phyloP scores from a whole-genome alignment of 2,797 vertebrate genomes.

The Psittacula echo region DNA sequence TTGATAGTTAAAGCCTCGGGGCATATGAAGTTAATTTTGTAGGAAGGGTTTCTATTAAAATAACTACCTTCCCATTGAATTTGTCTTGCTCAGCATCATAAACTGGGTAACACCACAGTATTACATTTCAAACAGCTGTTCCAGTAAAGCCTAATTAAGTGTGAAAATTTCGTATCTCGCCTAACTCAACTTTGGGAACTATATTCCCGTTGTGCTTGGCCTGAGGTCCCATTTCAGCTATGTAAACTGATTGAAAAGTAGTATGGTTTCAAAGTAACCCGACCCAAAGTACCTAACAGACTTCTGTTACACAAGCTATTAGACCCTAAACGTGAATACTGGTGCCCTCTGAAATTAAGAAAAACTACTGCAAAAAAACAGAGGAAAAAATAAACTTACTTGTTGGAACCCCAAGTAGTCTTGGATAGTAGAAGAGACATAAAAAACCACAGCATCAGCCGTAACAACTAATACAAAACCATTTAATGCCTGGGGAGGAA shows the following conservation, averaged over 20 bases:
- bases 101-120: conserved; percentile 48
- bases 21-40: conserved; percentile 29
- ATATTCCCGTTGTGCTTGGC: conserved; percentile 63
- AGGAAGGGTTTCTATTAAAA: conserved; percentile 50
- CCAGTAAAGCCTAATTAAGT: conserved; percentile 57
- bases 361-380: neutral
- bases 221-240: conserved; percentile 18
- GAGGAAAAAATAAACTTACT: conserved; percentile 63
- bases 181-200: conserved; percentile 50
- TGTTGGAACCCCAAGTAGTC: conserved; percentile 88
- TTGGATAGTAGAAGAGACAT: conserved; percentile 84
- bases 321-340: neutral
- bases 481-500: conserved; percentile 80
- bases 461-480: conserved; percentile 86
- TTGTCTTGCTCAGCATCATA: conserved; percentile 28
- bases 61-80: conserved; percentile 53
- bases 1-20: neutral
- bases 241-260: conserved; percentile 49
- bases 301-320: conserved; percentile 47
- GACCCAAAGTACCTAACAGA: conserved; percentile 34
- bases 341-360: neutral
- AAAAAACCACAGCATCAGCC: conserved; percentile 83
- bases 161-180: conserved; percentile 51
- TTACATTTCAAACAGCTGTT: conserved; percentile 60
- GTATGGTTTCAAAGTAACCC: conserved; percentile 47